A percentile compares a stretch with the other conserved stretches of the same genome.
Conservation (phyloP, 2,797 vertebrate genomes). For the Zalophus californianus region DNA sequence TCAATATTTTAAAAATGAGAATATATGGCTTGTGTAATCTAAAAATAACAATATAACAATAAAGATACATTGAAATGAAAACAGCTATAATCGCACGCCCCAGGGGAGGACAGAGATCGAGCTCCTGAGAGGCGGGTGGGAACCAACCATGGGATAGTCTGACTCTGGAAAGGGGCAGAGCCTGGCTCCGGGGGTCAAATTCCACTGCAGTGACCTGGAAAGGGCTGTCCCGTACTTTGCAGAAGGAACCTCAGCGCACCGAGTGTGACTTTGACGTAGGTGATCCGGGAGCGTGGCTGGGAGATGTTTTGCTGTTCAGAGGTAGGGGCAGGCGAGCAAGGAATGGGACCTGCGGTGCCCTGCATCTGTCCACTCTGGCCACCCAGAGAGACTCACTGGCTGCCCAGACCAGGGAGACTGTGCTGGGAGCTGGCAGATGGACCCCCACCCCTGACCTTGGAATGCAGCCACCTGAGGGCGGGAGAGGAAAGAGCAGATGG, state of each 20-base stretch:
- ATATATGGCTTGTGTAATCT: not conserved
- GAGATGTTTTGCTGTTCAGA: not conserved
- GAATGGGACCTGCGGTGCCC: not conserved
- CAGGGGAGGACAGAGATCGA: not conserved
- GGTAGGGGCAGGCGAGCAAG: not conserved
- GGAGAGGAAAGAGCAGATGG: not conserved
- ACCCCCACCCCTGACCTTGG: not conserved
- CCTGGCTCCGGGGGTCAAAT: conserved; percentile 37
- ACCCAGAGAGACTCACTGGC: not conserved
- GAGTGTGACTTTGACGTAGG: not conserved
- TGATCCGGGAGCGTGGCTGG: accelerated
- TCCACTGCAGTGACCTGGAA: conserved; percentile 74
- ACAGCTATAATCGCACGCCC: accelerated
- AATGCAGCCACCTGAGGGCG: not conserved
- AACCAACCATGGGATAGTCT: not conserved
- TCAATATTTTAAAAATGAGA: not conserved
- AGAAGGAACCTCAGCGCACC: not conserved
- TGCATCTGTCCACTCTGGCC: not conserved
- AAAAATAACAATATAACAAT: not conserved
- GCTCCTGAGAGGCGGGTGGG: not conserved
- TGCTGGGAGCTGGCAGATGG: not conserved
- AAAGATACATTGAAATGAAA: not conserved
- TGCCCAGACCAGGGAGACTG: not conserved
- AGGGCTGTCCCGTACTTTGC: not conserved
- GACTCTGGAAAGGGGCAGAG: not conserved